Base-by-base conservation (phyloP, 2,888 invertebrate genomes). In the Dorcus hopei region DNA sequence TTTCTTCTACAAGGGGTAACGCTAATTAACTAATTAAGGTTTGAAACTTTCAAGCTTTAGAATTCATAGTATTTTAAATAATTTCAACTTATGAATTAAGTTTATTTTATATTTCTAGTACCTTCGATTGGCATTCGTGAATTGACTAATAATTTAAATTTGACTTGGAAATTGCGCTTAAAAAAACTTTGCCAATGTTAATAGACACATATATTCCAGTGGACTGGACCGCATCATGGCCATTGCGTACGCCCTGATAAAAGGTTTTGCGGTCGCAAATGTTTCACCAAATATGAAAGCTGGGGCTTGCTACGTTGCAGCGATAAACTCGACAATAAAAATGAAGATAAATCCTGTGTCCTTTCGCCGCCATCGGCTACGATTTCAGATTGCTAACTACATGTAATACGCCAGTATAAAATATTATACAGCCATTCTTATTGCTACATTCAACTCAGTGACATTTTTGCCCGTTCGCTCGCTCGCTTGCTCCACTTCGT, bases 311-410 rank as follows among this genome's bases (percentile, higher is more conserved):
- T 68, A 68, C 69, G 70, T 68, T 68, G 68, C 69, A 68, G 69
- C 70, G 72, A 74, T 73, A 74, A 73, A 73, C 70, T 69, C 64
- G 70, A 69, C 74, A 73, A 70, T 73, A 73, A 73, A 73, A 72
- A 74, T 71, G 73, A 71, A 71, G 71, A 73, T 73, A 73, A 73
- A 74, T 74, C 68, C 68, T 63, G 65, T 58, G 61, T 62, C 59
- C 55, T 61, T 59, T 63, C 59, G 43, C 50, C 49, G 59, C 57
- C 51, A 42, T 56, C 8, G 59, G 58, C 53, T 45, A 61, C 59
- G 48, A 49, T 52, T 54, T 56, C 56, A 14, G 52, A 48, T 59
- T 59, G 54, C 58, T 59, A 59, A 58, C 53, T 58, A 54, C 48
- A 42, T 54, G 54, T 49, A 54, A 54, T 54, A 49, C 42, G 49